A percentile compares a stretch with the other conserved stretches of the same genome.
These are phyloP conservation scores for Thunnus albacares DNA, from an alignment of 2,797 vertebrate species.

Conservation along the genomic window DNA sequence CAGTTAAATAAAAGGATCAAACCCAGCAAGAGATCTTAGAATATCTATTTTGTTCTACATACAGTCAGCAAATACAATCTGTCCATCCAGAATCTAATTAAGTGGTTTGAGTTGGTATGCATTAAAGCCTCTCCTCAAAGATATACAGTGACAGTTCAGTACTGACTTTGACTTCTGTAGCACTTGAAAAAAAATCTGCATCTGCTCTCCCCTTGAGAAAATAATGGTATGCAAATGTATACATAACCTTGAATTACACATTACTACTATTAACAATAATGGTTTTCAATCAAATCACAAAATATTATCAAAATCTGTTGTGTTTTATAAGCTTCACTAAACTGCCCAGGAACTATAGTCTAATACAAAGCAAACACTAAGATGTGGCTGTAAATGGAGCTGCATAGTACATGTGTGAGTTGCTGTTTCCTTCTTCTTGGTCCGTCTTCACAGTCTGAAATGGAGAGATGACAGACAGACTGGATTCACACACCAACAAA, in stretches of 20 bases:
- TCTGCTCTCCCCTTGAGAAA: background rate
- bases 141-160: background rate
- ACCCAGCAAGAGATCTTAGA: slow-evolving; percentile 4
- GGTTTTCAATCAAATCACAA: background rate
- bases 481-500: background rate
- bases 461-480: background rate
- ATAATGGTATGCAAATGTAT: background rate
- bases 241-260: background rate
- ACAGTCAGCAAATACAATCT: slow-evolving; percentile 7
- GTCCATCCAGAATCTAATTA: background rate
- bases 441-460: slow-evolving; percentile 43
- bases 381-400: background rate
- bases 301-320: slow-evolving; percentile 20
- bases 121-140: background rate
- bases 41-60: slow-evolving; percentile 13
- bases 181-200: background rate
- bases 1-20: slow-evolving; percentile 17
- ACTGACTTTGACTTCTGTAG: background rate
- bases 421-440: background rate
- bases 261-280: background rate
- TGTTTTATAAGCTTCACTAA: slow-evolving; percentile 1
- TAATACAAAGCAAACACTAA: slow-evolving; percentile 15
- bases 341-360: background rate
- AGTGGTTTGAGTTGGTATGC: background rate
- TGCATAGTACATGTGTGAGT: background rate